These are phyloP conservation scores for Heliconius congener DNA, from an alignment of 1,140 invertebrate genomes.

Conservation along the genomic window DNA sequence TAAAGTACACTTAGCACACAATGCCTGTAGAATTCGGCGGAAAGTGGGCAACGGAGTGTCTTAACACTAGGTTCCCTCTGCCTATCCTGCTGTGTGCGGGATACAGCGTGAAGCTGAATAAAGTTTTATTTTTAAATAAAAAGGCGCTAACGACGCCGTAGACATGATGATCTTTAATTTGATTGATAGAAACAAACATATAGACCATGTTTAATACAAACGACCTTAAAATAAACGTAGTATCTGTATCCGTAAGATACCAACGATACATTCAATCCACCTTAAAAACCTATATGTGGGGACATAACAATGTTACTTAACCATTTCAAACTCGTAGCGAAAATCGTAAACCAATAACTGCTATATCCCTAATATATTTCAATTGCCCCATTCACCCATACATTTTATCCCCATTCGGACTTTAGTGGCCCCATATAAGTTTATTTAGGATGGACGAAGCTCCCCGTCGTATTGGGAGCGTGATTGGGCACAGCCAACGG, in stretches of 20 bases:
- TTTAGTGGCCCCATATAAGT: constrained; percentile 57
- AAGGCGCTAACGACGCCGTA: neutral
- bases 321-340: constrained; percentile 29
- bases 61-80: no score
- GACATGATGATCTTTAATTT: no score
- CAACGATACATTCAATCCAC: neutral
- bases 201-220: neutral
- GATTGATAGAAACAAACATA: no score
- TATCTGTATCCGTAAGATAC: neutral
- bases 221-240: neutral
- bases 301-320: constrained; percentile 26
- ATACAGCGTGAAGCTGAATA: no score
- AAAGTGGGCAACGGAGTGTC: no score
- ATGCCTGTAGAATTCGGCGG: no score
- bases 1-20: neutral
- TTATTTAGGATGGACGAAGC: constrained; percentile 64
- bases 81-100: no score
- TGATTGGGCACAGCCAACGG: constrained; percentile 62
- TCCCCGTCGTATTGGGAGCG: constrained; percentile 54
- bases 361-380: constrained; percentile 36
- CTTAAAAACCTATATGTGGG: constrained; percentile 1
- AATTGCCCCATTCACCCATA: constrained; percentile 31
- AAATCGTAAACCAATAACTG: constrained; percentile 41
- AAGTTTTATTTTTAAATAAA: neutral
- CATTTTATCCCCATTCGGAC: constrained; percentile 37